Base-by-base conservation (phyloP, 2,888 invertebrate species). In the Tryphoninae sp. region DNA sequence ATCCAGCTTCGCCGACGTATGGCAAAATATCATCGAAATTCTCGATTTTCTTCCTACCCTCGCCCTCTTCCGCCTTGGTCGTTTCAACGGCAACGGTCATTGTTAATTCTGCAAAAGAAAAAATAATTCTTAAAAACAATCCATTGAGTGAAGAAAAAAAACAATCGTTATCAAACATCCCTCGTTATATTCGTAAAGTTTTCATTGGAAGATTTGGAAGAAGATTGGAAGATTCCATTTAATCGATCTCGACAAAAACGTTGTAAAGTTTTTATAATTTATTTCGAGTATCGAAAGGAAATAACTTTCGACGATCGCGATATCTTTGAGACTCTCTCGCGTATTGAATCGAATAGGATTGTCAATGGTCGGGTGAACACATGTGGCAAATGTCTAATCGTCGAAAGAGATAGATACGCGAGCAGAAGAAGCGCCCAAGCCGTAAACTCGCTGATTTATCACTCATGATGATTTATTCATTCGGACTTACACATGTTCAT, bases 1-100 rank as follows among this genome's bases (percentile, higher is more conserved):
- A 86, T 68, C 91, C 89, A n/a, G 91, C 91, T 73, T 90, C 91
- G 2, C 92, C 92, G 11, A 92, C 88, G 83, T 91, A 87, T 0
- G 91, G 91, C 55, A 92, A 84, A 62, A 92, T 89, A 76, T 92
- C 92, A 82, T 92, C 92, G 82, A 92, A 92, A 45, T 86, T 90
- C 77, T 89, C 90, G 81, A 92, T 91, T 78, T 86, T 88, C 26
- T 84, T 84, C 67, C 86, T 83, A 19, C 78, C 72, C 49, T 83
- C 85, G 82, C 88, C 89, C 75, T 90, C 90, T 67, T 88, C 89
- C 9, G 83, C 86, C 81, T 89, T 90, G 62, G 84, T 84, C 22
- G 86, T 84, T 67, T 89, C 89, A 69, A 86, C 86, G 77, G 87
- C 86, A 33, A 87, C 89, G 76, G 91, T 90, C 90, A 91, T 91